Base-by-base conservation (phyloP, 2,888 invertebrate genomes). In the Protodeltote pygarga region DNA sequence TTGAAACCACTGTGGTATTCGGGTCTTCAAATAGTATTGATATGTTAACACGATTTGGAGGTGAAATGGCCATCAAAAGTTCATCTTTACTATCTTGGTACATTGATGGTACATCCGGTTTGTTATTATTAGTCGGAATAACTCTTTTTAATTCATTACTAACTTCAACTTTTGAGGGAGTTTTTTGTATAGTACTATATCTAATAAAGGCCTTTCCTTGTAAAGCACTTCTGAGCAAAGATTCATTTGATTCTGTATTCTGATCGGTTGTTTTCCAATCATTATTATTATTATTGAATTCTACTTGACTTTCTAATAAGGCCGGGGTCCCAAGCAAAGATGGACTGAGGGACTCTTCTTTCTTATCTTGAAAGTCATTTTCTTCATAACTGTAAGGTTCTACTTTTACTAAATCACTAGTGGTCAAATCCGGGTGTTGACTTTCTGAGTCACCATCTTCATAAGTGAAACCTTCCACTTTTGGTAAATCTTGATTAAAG, bases 191-290 rank as follows among this genome's bases (percentile, higher is more conserved):
- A 82, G 91, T 83, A 89, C 91, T 91, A 93, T 93, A 83, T 93
- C 92, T 89, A 83, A 85, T 83, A 83, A 91, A 78, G 79, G 93
- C 94, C 90, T 97, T 97, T 29, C 97, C 97, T 81, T 97, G 97
- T 57, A 97, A 92, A 5, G 97, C 97, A 78, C 95, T 97, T 67
- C 97, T 93, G 58, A 97, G 85, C 57, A 97, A 86, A 17, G 97
- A 97, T 76, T 97, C 97, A 11, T 95, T 93, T 15, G 93, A 90
- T 73, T 91, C 91, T 16, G 89, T 85, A 75, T 95, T 96, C 83
- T 96, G 95, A 78, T 96, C 95, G 44, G 95, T 95, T 78, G 95
- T 93, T 79, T 95, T 96, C 95, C 96, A 96, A 81, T 96, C 96
- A 83, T 96, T 96, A 82, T 96, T 96, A 78, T 96, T 96, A 73